Evolutionary conservation across 2,797 vertebrate species (phyloP).

Genomic region (Morelia viridis): DNA sequence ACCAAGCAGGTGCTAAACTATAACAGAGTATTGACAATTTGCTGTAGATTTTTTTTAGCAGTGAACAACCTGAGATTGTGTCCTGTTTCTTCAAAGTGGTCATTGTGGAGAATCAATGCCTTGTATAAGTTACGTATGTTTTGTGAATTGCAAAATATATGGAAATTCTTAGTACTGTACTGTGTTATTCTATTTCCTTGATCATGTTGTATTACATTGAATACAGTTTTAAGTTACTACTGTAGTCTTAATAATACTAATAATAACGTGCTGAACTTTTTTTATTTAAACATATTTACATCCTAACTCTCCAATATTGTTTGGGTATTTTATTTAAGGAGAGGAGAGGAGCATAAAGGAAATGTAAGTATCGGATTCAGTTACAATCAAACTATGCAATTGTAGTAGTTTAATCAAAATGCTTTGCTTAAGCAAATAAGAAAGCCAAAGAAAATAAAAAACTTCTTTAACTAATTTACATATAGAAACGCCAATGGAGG

Average conservation of each 20-base stretch:
- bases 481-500: constrained; percentile 84
- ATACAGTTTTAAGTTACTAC: not conserved
- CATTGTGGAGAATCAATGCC: not conserved
- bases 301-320: not conserved
- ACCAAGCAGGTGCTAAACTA: not conserved
- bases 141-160: not conserved
- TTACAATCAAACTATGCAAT: not conserved
- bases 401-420: not conserved
- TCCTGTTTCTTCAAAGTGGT: not conserved
- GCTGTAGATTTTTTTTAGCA: not conserved
- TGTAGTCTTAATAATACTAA: not conserved
- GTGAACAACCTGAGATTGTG: not conserved
- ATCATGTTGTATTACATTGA: not conserved
- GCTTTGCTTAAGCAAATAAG: not conserved
- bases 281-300: not conserved
- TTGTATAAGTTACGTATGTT: not conserved
- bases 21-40: not conserved
- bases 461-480: constrained; percentile 77
- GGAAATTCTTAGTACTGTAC: not conserved
- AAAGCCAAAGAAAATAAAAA: not conserved
- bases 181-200: not conserved
- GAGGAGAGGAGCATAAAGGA: not conserved
- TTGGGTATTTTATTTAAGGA: not conserved
- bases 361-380: not conserved
- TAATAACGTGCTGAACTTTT: not conserved